A percentile compares a stretch with the other conserved stretches of the same genome.
Evolutionary conservation across 2,888 invertebrate genomes (phyloP).

Genomic region (Leucophenga montana): DNA sequence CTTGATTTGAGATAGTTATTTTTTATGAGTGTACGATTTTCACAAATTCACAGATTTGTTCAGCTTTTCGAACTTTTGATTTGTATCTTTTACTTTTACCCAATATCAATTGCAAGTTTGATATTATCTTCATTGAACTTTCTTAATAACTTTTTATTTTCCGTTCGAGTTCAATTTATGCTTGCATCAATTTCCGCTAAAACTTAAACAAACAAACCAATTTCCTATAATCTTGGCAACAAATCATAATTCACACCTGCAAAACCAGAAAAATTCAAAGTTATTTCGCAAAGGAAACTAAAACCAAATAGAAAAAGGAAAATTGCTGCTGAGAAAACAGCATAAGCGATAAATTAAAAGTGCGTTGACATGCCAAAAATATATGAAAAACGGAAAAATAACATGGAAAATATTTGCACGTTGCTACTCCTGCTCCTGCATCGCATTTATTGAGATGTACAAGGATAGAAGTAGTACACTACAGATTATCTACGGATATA

Average conservation of each 20-base stretch:
- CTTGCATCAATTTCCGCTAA: too few species aligned
- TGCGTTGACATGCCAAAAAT: conserved; percentile 48
- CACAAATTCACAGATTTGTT: too few species aligned
- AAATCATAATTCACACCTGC: conserved; percentile 25
- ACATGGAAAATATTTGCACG: conserved; percentile 64
- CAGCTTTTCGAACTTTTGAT: too few species aligned
- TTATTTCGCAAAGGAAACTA: conserved; percentile 1
- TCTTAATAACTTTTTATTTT: background rate
- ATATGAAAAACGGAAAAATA: conserved; percentile 39
- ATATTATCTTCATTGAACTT: background rate
- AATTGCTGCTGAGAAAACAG: background rate
- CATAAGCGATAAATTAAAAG: conserved; percentile 53
- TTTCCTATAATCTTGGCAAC: background rate
- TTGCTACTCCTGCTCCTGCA: conserved; percentile 63
- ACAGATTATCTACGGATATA: conserved; percentile 13
- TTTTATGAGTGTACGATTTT: too few species aligned
- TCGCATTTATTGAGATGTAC: conserved; percentile 65
- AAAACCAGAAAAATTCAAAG: background rate
- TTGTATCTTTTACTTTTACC: too few species aligned
- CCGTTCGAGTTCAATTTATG: background rate
- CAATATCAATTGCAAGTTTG: too few species aligned
- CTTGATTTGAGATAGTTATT: too few species aligned
- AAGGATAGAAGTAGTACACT: conserved; percentile 36
- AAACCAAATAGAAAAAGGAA: background rate
- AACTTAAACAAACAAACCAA: conserved; percentile 1